Base-by-base conservation (phyloP, 1,140 invertebrate genomes). In the Drosophila subpulchrella region DNA sequence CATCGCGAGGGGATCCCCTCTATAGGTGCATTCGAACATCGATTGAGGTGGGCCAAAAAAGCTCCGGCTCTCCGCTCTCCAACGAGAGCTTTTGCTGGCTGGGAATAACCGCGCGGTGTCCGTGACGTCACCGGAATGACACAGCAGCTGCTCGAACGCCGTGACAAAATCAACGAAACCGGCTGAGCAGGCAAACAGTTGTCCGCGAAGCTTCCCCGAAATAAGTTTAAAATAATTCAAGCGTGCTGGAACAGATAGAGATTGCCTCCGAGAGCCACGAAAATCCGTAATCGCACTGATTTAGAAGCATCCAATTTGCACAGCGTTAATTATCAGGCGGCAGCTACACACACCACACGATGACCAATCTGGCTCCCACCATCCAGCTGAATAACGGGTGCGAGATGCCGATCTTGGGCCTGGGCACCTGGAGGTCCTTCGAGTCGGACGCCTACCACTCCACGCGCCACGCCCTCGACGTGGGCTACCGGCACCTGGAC, bases 371-470 rank as follows among this genome's bases (percentile, higher is more conserved):
- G 41, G 93, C 93, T 48, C 93, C 94, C 24, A 93, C 80, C 32
- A 80, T 94, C 6, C 92, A 93, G 63, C 84, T 96, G 0, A 95
- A 92, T 68, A 94, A 95, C 92, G 95, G 95, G 27, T 82, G 93
- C 48, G 92, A 94, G 70, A 94, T 97, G 65, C 96, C 96, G 1
- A 81, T 94, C 4, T 80, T 96, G 32, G 96, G 96, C 6, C 89
- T 97, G n/a, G 96, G 96, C 38, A 97, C 96, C 1, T 97, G 95
- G 95, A 80, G 95, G 94, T 95, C 95, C 0, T 93, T 93, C 62
- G 92, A 93, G 46, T 93, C 93, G 27, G 94, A 95, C 81, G 94
- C 94, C 0, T 93, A 94, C 54, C 92, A 94, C 66, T 94, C 95
- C 6, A 94, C 96, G 0, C 94, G 94, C 67, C 82, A 93, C 48